Conservation (phyloP, 2,797 vertebrate species). For the Falco novaeseelandiae region DNA sequence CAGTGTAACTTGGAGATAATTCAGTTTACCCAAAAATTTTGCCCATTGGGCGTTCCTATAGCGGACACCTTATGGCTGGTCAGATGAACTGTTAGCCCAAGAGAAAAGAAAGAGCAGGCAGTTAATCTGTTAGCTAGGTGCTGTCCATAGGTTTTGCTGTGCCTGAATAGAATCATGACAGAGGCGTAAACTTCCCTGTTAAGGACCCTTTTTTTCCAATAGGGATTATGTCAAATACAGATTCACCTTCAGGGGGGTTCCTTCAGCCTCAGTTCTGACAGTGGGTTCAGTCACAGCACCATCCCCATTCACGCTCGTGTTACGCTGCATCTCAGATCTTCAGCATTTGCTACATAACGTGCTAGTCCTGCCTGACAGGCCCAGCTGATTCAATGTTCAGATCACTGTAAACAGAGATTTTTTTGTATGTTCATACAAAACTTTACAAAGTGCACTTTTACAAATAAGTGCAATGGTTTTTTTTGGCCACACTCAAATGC, state of each 20-base stretch:
- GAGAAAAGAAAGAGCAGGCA: not conserved
- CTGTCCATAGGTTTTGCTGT: not conserved
- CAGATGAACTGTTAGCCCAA: not conserved
- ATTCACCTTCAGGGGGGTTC: fast-evolving
- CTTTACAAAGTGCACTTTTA: not conserved
- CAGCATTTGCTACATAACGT: fast-evolving
- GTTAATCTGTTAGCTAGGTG: not conserved
- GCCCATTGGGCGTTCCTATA: not conserved
- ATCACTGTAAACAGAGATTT: not conserved
- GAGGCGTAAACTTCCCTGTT: not conserved
- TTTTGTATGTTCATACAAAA: not conserved
- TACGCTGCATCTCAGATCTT: not conserved
- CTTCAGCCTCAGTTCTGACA: not conserved
- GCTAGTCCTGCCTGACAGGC: not conserved
- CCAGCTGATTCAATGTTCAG: not conserved
- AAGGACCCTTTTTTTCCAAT: fast-evolving
- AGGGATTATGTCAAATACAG: not conserved
- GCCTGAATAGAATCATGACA: not conserved
- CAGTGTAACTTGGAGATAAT: not conserved
- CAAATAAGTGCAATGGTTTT: not conserved
- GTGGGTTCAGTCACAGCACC: not conserved
- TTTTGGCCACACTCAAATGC: not conserved
- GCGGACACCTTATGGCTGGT: not conserved
- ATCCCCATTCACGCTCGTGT: not conserved
- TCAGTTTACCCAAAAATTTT: not conserved